Evolutionary conservation across 2,113 vertebrate species (phyloP), one percentile per base, ranked within the genome.

Genomic region (Lycaon pictus): DNA sequence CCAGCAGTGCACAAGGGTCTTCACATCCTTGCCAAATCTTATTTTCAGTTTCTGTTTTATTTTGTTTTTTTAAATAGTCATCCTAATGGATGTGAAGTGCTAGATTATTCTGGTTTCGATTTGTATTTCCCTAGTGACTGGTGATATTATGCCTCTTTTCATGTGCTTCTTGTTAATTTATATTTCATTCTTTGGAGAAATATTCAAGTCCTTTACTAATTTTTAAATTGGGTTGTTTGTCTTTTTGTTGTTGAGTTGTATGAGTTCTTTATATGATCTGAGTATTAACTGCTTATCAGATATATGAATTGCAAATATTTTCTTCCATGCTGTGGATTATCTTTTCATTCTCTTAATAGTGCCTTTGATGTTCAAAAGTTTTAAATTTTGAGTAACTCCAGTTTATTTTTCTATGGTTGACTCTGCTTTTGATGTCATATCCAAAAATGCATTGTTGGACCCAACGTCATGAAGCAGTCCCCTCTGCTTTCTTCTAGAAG

Each of bases 121-220:
- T 65, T 87, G 35, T 12, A 83, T 67, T 92, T 88, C 53, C 20
- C 88, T 76, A 94, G 20, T 77, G 16, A 67, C 82, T 92, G 67
- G 20, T 60, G 51, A 94, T 60, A 20, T 87, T 82, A 19, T 91
- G 11, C 23, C 23, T 94, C 32, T 92, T 83, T 58, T 86, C 53
- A 22, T 43, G 62, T 93, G 58, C 72, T 86, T 86, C 65, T 65
- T 93, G 13, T 22, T 17, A n/a, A 67, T 55, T 86, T 77, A 35
- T 86, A 56, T 77, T 93, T 93, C 48, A 74, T 93, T 62, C n/a
- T 90, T 85, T 93, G n/a, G 58, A 93, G 51, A 86, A 77, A 19
- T 86, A 55, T 32, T 93, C 25, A 93, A 56, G 25, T 86, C 83
- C 19, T 87, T 93, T 87, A 62, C 51, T 51, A 87, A 1, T 67